Conservation (phyloP, 1,140 invertebrate genomes). For the Drosophila lini region DNA sequence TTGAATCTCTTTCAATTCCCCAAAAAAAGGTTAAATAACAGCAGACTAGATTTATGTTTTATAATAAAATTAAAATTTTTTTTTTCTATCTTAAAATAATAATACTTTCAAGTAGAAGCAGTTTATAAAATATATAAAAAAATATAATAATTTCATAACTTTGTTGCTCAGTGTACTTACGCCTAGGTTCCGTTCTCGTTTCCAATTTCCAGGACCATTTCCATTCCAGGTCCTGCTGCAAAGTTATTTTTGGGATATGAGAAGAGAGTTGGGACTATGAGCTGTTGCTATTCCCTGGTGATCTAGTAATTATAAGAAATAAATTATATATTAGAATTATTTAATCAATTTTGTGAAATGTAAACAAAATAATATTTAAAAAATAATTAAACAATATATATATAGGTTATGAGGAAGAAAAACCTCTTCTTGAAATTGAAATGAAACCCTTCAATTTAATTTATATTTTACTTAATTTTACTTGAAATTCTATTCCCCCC, state of each 20-base stretch:
- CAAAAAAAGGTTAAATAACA: neutral
- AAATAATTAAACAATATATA: too few species aligned
- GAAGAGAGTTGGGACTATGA: neutral
- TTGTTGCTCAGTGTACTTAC: neutral
- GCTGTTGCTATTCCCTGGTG: neutral
- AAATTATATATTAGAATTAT: too few species aligned
- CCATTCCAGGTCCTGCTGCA: conserved; percentile 7
- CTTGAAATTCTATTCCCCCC: neutral
- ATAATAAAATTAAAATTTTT: neutral
- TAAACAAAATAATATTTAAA: neutral
- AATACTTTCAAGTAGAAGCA: neutral
- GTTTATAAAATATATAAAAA: too few species aligned
- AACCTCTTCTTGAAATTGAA: neutral
- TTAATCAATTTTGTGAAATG: too few species aligned
- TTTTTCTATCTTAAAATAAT: fast-evolving
- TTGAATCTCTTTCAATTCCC: too few species aligned
- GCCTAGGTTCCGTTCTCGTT: neutral
- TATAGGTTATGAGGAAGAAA: too few species aligned
- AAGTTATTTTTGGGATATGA: conserved; percentile 2
- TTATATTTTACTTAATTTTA: neutral
- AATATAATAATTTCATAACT: too few species aligned
- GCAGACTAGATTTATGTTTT: neutral
- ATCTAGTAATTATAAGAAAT: too few species aligned
- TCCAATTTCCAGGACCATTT: conserved; percentile 10
- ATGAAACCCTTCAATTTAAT: neutral